phyloP scores from a whole-genome alignment of 2,797 vertebrate species.

The Loris lydekkerianus region DNA sequence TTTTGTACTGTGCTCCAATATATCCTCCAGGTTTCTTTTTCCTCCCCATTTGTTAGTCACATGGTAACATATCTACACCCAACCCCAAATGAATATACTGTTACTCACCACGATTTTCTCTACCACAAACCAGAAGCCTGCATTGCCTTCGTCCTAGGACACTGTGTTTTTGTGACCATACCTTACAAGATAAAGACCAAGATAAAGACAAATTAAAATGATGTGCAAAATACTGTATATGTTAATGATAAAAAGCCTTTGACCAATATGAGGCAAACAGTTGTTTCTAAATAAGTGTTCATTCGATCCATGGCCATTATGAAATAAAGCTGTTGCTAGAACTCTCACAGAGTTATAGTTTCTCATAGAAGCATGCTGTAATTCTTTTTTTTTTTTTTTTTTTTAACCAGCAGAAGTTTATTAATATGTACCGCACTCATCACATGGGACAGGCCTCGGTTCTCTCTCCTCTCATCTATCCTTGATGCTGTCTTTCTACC shows the following conservation, averaged over 20 bases:
- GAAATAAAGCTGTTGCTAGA: background rate
- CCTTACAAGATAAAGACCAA: background rate
- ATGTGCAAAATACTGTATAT: background rate
- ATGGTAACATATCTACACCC: background rate
- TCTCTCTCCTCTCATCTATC: background rate
- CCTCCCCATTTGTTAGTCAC: background rate
- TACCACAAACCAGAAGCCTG: background rate
- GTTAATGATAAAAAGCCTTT: conserved; percentile 49
- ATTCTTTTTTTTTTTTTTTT: background rate
- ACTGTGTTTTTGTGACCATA: background rate
- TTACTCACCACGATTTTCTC: background rate
- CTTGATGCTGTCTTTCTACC: background rate
- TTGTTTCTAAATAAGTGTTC: background rate
- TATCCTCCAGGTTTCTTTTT: background rate
- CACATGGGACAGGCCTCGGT: background rate
- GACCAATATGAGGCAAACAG: background rate
- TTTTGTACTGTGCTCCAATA: background rate
- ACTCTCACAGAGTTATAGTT: background rate
- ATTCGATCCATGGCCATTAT: background rate
- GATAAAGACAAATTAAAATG: background rate
- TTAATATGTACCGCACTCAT: background rate
- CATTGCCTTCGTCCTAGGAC: background rate
- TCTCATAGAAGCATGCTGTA: no score
- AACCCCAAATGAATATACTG: background rate
- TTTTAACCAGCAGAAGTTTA: background rate